Evolutionary conservation across 2,888 invertebrate genomes (phyloP), one percentile per base, ranked within the genome.

Genomic region (Neoaliturus tenellus): DNA sequence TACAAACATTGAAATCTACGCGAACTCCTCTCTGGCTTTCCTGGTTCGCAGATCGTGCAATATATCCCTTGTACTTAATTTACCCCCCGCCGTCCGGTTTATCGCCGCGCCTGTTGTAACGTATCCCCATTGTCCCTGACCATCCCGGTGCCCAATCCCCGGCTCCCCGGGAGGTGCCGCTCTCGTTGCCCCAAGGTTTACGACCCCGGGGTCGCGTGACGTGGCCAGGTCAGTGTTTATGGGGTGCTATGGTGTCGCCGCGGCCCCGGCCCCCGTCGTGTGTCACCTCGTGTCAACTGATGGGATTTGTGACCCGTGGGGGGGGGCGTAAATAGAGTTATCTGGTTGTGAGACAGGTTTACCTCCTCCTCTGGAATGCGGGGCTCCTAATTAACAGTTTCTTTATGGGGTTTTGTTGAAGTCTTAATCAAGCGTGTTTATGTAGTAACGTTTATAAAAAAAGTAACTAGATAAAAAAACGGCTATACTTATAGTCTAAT

Each of bases 301-400:
- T n/a, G n/a, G n/a, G 14, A 31, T 62, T 62, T 62, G 62, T 62
- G 62, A 31, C 62, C 62, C 4, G 28, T 28, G 62, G 55, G 17
- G 51, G 10, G 51, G 25, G 3, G 23, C 55, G 62, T 62, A 62
- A 62, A 62, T 62, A 62, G 62, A 62, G 62, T 62, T 62, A 28
- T 62, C 62, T 44, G 12, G 44, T 14, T 14, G 44, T n/a, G 44
- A 14, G 44, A 44, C 44, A 44, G 12, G 35, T 35, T 10, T 6
- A 35, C 35, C 6, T 6, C n/a, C n/a, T 4, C 35, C 35, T 35
- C 6, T 12, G 44, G 44, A 44, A 44, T 44, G 44, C 44, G 12
- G 17, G 12, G 44, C 17, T 17, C 17, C 44, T 44, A 44, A 44
- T 44, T 44, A 44, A 44, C n/a, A n/a, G n/a, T n/a, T n/a, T n/a